These are phyloP conservation scores for Heteromormyrus szaboi DNA, from an alignment of 2,797 vertebrate species.

Conservation along the genomic window DNA sequence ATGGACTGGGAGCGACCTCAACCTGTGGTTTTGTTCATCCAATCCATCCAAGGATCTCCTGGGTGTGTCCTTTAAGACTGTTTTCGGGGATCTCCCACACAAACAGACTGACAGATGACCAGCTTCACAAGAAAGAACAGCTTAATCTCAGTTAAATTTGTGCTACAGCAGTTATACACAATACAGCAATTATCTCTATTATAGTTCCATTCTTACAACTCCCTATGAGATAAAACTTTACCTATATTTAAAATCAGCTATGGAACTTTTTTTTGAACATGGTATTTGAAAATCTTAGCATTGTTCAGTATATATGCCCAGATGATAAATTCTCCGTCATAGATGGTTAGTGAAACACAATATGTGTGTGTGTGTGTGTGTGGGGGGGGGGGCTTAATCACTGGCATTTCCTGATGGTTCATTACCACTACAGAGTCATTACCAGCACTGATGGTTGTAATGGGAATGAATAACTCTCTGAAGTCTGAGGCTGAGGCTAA, in stretches of 20 bases:
- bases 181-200: not conserved
- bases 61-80: not conserved
- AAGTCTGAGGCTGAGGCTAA: not conserved
- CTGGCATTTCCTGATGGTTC: not conserved
- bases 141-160: not conserved
- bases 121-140: not conserved
- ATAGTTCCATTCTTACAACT: not conserved
- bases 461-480: slow-evolving; percentile 9
- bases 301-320: not conserved
- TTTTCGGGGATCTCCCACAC: not conserved
- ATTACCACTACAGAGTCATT: slow-evolving; percentile 17
- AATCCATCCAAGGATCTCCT: not conserved
- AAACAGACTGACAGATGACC: not conserved
- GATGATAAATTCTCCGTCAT: not conserved
- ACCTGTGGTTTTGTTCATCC: not conserved
- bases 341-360: not conserved
- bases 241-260: not conserved
- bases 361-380: not conserved
- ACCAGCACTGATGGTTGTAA: slow-evolving; percentile 20
- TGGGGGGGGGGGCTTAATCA: not conserved
- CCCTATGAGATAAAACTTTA: not conserved
- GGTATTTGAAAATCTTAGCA: not conserved
- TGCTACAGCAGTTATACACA: not conserved
- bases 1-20: not conserved
- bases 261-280: not conserved